These are phyloP conservation scores for Chaetogeoica ovagalla DNA, from an alignment of 2,888 invertebrate genomes.

Conservation along the genomic window DNA sequence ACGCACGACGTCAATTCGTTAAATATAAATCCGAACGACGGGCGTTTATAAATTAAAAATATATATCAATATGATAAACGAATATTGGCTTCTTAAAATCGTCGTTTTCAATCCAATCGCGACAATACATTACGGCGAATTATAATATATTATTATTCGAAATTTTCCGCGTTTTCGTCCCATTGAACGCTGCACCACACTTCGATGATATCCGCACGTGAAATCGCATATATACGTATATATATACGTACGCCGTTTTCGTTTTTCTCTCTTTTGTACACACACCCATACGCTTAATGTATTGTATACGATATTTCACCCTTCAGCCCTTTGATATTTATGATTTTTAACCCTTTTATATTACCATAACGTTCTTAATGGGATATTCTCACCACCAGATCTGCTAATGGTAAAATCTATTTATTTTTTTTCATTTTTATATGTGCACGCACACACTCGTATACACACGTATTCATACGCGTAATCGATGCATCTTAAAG, in stretches of 20 bases:
- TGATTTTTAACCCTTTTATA: conserved; percentile 43
- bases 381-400: conserved; percentile 36
- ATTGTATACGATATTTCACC: background rate
- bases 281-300: background rate
- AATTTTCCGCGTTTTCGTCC: conserved; percentile 40
- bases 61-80: conserved; percentile 2
- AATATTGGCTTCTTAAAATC: conserved; percentile 23
- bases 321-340: conserved; percentile 36
- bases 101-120: conserved; percentile 14
- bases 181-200: conserved; percentile 4
- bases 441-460: background rate
- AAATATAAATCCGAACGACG: conserved; percentile 17
- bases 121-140: conserved; percentile 14
- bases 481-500: background rate
- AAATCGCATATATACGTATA: conserved; percentile 28
- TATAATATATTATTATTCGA: background rate
- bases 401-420: background rate
- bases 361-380: conserved; percentile 42
- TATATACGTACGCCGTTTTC: conserved; percentile 46
- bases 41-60: background rate
- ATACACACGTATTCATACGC: too few relatives aligned
- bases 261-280: conserved; percentile 33
- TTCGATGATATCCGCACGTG: background rate
- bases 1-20: background rate
- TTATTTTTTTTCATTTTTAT: conserved; percentile 18